Conservation (phyloP, 2,113 vertebrate species). For the Felis chaus region DNA sequence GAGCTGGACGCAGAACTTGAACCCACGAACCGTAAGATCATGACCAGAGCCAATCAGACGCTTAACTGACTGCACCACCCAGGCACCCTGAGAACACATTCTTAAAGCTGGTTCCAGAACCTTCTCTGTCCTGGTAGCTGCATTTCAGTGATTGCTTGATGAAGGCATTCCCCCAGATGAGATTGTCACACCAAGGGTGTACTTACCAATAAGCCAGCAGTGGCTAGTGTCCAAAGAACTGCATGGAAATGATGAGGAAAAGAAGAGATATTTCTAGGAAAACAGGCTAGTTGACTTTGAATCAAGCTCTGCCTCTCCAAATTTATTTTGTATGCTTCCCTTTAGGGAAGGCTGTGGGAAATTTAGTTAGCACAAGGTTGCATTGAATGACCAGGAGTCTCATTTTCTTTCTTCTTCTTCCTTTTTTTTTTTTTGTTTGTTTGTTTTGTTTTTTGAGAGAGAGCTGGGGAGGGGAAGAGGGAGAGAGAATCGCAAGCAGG, state of each 20-base stretch:
- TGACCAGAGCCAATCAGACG: no score
- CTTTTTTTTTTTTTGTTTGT: no score
- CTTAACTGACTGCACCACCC: no score
- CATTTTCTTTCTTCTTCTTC: neutral
- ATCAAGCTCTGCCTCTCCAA: neutral
- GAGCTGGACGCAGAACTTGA: no score
- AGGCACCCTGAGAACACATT: neutral
- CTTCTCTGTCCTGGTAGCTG: neutral
- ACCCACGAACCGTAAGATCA: no score
- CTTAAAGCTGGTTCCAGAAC: neutral
- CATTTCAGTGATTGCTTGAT: neutral
- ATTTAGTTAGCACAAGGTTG: neutral
- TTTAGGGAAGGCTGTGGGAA: neutral
- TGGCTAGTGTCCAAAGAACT: neutral
- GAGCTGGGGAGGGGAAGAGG: no score
- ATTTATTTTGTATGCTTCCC: constrained; percentile 16
- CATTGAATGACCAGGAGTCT: neutral
- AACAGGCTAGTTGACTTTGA: neutral
- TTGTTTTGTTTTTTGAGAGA: no score
- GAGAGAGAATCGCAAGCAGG: no score
- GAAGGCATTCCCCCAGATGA: neutral
- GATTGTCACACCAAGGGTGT: neutral
- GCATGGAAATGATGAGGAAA: neutral
- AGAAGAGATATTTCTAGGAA: neutral
- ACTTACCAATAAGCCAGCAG: neutral